Evolutionary conservation across 2,888 invertebrate species (phyloP).

Genomic region (Spodoptera exigua): DNA sequence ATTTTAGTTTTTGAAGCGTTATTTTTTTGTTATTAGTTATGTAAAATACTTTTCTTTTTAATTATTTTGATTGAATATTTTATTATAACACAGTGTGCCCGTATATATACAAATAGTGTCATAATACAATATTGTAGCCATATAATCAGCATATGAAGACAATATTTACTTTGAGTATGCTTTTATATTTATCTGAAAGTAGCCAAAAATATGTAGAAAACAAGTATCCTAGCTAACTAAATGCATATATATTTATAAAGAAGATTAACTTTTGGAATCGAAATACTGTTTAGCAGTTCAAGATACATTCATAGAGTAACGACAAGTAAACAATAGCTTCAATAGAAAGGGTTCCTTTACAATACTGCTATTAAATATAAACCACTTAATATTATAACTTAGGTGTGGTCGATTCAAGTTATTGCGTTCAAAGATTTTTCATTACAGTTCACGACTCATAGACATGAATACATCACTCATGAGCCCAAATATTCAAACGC

Average conservation of each 20-base stretch:
- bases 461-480: conserved; percentile 65
- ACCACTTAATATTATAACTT: conserved; percentile 36
- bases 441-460: conserved; percentile 62
- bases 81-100: conserved; percentile 85
- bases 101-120: conserved; percentile 80
- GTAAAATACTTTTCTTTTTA: conserved; percentile 65
- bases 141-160: conserved; percentile 81
- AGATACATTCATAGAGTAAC: conserved; percentile 43
- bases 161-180: conserved; percentile 85
- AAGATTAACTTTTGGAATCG: conserved; percentile 51
- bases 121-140: conserved; percentile 80
- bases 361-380: conserved; percentile 25
- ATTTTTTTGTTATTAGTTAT: conserved; percentile 79
- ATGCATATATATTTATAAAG: conserved; percentile 71
- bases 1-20: conserved; percentile 79
- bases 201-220: conserved; percentile 80
- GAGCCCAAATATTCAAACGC: not conserved
- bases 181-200: conserved; percentile 82
- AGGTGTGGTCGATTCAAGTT: conserved; percentile 42
- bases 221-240: conserved; percentile 78
- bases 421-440: conserved; percentile 45
- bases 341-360: conserved; percentile 43
- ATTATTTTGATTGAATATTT: conserved; percentile 63
- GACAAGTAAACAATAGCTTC: conserved; percentile 42
- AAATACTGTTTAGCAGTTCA: conserved; percentile 54